These are phyloP conservation scores for Dermatophagoides farinae DNA, from an alignment of 1,140 invertebrate species.

Conservation along the genomic window DNA sequence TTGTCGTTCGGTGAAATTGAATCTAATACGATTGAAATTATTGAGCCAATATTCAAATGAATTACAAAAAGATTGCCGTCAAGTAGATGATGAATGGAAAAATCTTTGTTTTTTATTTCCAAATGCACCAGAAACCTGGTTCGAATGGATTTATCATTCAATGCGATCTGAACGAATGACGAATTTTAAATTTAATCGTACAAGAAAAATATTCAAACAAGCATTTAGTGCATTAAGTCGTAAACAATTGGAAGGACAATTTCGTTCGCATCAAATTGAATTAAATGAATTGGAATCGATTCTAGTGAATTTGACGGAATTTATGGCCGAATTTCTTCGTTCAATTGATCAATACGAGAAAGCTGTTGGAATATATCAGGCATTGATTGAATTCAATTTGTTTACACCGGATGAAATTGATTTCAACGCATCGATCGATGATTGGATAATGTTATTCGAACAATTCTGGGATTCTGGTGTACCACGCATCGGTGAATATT, in stretches of 20 bases:
- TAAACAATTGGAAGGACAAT: constrained; percentile 21
- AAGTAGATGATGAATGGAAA: constrained; percentile 27
- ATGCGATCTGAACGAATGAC: constrained; percentile 24
- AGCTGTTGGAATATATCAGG: constrained; percentile 29
- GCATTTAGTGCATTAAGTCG: neutral
- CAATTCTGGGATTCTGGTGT: constrained; percentile 32
- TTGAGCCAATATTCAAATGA: neutral
- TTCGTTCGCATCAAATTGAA: constrained; percentile 20
- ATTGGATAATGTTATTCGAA: constrained; percentile 26
- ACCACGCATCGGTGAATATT: constrained; percentile 28
- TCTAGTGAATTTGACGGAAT: constrained; percentile 3
- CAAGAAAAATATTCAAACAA: constrained; percentile 21
- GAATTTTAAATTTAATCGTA: constrained; percentile 23
- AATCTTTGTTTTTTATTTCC: constrained; percentile 28
- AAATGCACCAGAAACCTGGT: constrained; percentile 27
- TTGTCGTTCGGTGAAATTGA: constrained; percentile 25
- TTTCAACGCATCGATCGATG: constrained; percentile 10
- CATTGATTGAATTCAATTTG: constrained; percentile 31
- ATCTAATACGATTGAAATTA: constrained; percentile 21
- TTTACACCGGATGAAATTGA: constrained; percentile 22
- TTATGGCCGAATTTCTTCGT: constrained; percentile 25
- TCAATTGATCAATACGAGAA: constrained; percentile 29
- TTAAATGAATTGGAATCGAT: constrained; percentile 17
- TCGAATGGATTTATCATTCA: constrained; percentile 25
- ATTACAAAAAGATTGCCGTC: constrained; percentile 20